Evolutionary conservation across 1,140 invertebrate genomes (phyloP).

Genomic region (Dreissena rostriformis): DNA sequence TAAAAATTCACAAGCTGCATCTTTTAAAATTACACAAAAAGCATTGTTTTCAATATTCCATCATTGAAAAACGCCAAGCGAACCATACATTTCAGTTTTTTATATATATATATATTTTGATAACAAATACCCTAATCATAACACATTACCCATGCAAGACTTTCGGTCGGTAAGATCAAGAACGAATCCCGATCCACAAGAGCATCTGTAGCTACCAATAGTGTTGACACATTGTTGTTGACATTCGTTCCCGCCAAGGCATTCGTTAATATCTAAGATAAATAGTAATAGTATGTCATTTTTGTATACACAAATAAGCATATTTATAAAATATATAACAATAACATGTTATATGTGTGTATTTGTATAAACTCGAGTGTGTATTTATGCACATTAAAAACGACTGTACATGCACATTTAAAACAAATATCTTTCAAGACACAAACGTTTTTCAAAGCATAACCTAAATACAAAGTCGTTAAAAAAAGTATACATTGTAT

Average conservation of each 20-base stretch:
- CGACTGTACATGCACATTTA: neutral
- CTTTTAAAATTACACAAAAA: no score
- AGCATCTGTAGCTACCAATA: conserved; percentile 23
- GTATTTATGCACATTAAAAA: neutral
- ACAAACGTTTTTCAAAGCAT: no score
- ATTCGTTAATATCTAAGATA: conserved; percentile 38
- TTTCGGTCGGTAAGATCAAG: conserved; percentile 16
- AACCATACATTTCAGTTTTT: no score
- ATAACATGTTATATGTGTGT: neutral
- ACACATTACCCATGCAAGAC: conserved; percentile 16
- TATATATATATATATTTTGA: no score
- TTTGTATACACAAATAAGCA: no score
- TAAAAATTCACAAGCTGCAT: no score
- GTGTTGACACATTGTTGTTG: conserved; percentile 15
- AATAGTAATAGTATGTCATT: neutral
- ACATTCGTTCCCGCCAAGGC: conserved; percentile 7
- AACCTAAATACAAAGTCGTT: no score
- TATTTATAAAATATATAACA: neutral
- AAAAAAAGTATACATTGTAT: no score
- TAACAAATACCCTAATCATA: neutral
- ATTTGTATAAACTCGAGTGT: neutral
- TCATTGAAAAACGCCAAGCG: no score
- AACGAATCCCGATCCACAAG: neutral
- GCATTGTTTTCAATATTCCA: no score
- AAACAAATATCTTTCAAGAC: no score